These are phyloP conservation scores for Amazona vittata DNA, from an alignment of 2,113 vertebrate genomes.

Conservation along the genomic window DNA sequence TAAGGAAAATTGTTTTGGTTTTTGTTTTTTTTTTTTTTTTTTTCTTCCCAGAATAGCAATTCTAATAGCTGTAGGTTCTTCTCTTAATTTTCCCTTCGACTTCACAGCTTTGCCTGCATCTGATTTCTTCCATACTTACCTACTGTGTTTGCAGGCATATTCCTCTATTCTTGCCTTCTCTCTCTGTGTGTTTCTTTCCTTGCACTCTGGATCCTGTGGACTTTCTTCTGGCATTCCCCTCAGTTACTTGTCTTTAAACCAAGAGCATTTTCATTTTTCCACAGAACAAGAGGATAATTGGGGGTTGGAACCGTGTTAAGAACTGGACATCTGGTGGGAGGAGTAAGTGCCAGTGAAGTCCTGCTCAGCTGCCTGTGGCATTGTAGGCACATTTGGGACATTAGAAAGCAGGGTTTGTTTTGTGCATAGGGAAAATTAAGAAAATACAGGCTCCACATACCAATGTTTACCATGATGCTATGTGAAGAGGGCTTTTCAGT, in stretches of 20 bases:
- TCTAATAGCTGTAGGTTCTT: not conserved
- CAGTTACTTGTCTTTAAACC: not conserved
- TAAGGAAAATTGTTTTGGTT: not conserved
- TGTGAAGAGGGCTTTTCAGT: not conserved
- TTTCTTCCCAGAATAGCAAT: not conserved
- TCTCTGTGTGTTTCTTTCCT: not conserved
- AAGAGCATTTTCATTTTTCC: not conserved
- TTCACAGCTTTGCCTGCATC: not conserved
- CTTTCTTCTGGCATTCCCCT: not conserved
- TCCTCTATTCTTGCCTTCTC: not conserved
- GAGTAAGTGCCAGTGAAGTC: not conserved
- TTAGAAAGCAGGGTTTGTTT: not conserved
- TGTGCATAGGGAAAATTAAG: rapidly evolving
- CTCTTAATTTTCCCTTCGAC: not conserved
- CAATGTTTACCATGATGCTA: not conserved
- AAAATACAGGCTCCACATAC: not conserved
- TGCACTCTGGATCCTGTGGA: not conserved
- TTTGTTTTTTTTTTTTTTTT: no score
- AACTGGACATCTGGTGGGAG: not conserved
- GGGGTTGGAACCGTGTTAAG: not conserved
- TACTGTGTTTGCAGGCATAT: not conserved
- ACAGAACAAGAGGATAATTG: not conserved
- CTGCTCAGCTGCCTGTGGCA: not conserved
- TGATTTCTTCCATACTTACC: not conserved
- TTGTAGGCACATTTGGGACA: not conserved